A percentile compares a stretch with the other conserved stretches of the same genome.
Conservation (phyloP, 2,113 vertebrate species). For the Rhizomys pruinosus region DNA sequence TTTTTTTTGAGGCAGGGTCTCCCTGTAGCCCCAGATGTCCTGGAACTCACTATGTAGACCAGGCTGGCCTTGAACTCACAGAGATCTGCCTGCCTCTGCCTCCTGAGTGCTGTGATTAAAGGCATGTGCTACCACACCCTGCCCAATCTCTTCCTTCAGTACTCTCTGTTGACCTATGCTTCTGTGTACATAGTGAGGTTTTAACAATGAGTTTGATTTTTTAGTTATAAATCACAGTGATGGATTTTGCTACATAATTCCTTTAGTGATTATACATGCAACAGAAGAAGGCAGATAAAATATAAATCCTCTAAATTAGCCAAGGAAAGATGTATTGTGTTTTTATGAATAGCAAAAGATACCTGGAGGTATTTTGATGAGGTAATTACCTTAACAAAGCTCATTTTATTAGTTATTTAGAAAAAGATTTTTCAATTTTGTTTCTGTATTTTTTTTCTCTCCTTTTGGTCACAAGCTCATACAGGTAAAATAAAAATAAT, state of each 20-base stretch:
- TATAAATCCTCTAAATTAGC: constrained; percentile 54
- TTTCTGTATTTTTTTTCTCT: neutral
- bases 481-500: no score
- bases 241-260: constrained; percentile 55
- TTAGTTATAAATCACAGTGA: constrained; percentile 48
- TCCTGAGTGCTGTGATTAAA: no score
- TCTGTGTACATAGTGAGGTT: constrained; percentile 14
- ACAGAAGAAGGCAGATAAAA: constrained; percentile 34
- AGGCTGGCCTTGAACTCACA: no score
- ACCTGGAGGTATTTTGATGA: constrained; percentile 51
- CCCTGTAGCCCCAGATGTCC: no score
- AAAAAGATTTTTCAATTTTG: constrained; percentile 23
- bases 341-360: constrained; percentile 59
- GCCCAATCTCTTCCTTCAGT: no score
- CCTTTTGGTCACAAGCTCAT: neutral
- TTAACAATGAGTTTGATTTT: constrained; percentile 59
- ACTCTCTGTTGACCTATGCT: constrained; percentile 11
- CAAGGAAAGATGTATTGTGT: neutral
- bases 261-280: neutral
- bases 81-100: no score
- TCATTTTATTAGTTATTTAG: constrained; percentile 59
- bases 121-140: no score
- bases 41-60: no score
- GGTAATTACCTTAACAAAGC: constrained; percentile 49
- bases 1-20: no score